Conservation (phyloP, 2,888 invertebrate genomes). For the Dromius quadrimaculatus region DNA sequence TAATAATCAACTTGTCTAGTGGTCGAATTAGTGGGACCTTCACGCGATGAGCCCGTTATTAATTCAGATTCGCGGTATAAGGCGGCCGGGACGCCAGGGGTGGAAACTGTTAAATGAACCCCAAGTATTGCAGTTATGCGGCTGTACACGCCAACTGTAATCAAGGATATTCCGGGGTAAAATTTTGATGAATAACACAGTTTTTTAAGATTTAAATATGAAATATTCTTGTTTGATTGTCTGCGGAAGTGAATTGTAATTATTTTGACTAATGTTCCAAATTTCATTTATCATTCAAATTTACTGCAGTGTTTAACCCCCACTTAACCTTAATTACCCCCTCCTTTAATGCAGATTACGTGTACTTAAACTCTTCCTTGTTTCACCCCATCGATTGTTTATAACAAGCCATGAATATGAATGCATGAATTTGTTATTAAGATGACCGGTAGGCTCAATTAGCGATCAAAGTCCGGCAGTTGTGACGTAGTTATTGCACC, state of each 20-base stretch:
- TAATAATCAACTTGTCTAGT: constrained; percentile 52
- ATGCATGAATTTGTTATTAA: constrained; percentile 11
- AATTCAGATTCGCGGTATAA: constrained; percentile 42
- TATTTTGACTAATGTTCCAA: too few species aligned
- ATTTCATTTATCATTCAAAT: constrained; percentile 25
- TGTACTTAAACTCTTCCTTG: constrained; percentile 2
- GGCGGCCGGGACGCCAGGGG: neutral
- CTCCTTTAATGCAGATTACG: constrained; percentile 1
- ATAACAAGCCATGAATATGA: constrained; percentile 16
- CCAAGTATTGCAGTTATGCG: constrained; percentile 43
- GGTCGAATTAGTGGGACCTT: constrained; percentile 49
- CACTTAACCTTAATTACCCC: neutral
- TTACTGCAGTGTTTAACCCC: neutral
- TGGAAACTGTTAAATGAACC: constrained; percentile 28
- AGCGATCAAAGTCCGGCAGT: constrained; percentile 6
- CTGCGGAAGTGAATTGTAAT: neutral
- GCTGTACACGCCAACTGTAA: constrained; percentile 36
- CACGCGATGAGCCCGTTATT: constrained; percentile 50
- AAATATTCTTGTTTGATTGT: neutral
- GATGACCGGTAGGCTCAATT: constrained; percentile 18
- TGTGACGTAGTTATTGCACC: constrained; percentile 14
- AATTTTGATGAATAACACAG: too few species aligned
- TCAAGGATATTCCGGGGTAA: constrained; percentile 42
- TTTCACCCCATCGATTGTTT: constrained; percentile 6
- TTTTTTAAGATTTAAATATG: too few species aligned